phyloP scores from a whole-genome alignment of 2,888 invertebrate genomes.

The Stenotaenia linearis region DNA sequence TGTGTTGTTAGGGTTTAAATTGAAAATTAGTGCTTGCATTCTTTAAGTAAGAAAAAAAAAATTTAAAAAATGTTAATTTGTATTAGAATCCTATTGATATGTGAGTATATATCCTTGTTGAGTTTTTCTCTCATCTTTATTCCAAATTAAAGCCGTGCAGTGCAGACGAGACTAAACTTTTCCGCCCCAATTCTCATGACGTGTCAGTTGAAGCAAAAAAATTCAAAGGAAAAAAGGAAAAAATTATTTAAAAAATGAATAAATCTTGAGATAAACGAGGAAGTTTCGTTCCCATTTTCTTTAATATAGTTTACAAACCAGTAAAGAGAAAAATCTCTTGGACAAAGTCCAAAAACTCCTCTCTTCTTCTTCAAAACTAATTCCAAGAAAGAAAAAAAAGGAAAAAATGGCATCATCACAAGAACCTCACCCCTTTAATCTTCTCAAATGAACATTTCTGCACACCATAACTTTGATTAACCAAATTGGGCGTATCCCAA shows the following conservation, averaged over 20 bases:
- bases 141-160: background rate
- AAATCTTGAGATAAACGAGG: background rate
- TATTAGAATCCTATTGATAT: background rate
- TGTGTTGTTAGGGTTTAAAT: background rate
- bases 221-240: background rate
- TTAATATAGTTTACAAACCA: conserved; percentile 23
- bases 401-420: background rate
- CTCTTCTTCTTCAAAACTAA: background rate
- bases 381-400: background rate
- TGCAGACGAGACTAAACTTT: background rate
- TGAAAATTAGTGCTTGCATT: background rate
- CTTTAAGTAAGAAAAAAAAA: background rate
- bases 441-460: conserved; percentile 3
- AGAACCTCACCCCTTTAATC: conserved; percentile 22
- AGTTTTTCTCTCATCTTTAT: background rate
- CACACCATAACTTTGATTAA: conserved; percentile 23
- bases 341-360: background rate
- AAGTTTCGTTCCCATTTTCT: background rate
- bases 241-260: background rate
- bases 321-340: conserved; percentile 17
- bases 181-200: conserved; percentile 4
- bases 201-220: background rate
- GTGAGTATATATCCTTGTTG: background rate
- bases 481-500: conserved; percentile 13
- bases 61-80: background rate